These are phyloP conservation scores for Marmota flaviventris DNA, from an alignment of 2,113 vertebrate species.

Conservation along the genomic window DNA sequence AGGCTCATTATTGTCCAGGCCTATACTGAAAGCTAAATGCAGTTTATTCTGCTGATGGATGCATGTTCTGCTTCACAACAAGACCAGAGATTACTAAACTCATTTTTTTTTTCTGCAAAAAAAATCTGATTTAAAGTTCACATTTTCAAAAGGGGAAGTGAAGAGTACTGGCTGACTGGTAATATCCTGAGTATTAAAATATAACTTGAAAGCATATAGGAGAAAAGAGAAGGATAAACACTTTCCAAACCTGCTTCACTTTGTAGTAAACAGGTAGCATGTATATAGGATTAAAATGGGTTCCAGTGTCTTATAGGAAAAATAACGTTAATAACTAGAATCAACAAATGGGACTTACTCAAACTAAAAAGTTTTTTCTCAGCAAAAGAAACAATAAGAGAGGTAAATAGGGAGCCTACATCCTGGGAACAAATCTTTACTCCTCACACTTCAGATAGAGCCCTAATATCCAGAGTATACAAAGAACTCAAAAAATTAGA, in stretches of 20 bases:
- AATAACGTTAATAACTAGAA: no score
- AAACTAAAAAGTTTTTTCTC: no score
- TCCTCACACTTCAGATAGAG: no score
- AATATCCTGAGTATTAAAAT: neutral
- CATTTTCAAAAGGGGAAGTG: conserved; percentile 60
- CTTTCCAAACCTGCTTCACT: neutral
- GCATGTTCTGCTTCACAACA: conserved; percentile 58
- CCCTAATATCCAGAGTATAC: no score
- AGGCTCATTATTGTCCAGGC: conserved; percentile 54
- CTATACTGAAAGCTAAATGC: conserved; percentile 23
- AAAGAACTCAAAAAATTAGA: no score
- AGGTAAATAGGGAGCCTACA: no score
- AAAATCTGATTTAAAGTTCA: conserved; percentile 62
- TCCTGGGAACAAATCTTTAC: no score
- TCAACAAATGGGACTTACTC: no score
- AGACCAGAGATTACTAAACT: conserved; percentile 66
- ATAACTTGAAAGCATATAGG: neutral
- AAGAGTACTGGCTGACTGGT: neutral
- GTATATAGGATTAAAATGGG: neutral
- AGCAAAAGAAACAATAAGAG: no score
- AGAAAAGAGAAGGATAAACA: conserved; percentile 24
- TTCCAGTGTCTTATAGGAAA: neutral
- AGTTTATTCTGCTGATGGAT: conserved; percentile 64
- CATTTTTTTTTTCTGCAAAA: conserved; percentile 58
- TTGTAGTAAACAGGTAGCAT: neutral